Evolutionary conservation across 2,797 vertebrate species (phyloP).

Genomic region (Cetoscarus ocellatus): DNA sequence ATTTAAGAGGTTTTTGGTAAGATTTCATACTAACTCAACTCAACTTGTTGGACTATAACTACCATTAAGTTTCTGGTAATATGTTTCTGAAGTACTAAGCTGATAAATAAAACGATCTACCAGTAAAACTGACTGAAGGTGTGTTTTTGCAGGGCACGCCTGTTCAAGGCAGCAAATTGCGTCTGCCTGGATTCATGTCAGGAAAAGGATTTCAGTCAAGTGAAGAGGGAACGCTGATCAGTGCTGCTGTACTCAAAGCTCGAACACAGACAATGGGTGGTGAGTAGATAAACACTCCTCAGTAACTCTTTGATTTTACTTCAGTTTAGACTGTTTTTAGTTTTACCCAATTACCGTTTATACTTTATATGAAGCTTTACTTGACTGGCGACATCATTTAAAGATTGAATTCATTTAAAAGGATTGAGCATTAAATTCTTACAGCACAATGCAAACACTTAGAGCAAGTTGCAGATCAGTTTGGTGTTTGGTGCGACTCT

Average conservation of each 20-base stretch:
- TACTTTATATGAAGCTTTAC: too few species aligned
- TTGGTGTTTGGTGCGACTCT: too few species aligned
- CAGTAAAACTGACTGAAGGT: constrained; percentile 7
- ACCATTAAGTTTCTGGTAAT: not conserved
- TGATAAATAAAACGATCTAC: not conserved
- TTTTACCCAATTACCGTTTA: not conserved
- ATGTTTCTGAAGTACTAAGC: not conserved
- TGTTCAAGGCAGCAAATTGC: constrained; percentile 96
- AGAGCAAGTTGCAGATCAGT: too few species aligned
- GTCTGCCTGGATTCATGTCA: constrained; percentile 97
- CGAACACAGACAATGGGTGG: constrained; percentile 90
- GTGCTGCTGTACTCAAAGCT: constrained; percentile 91
- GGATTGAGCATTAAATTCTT: too few species aligned
- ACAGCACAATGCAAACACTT: too few species aligned
- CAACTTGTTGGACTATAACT: not conserved
- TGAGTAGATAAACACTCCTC: constrained; percentile 47
- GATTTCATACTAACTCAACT: constrained; percentile 25
- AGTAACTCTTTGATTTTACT: not conserved
- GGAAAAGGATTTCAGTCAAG: constrained; percentile 96
- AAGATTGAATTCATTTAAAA: too few species aligned
- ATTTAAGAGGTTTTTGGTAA: not conserved
- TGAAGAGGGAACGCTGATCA: constrained; percentile 93
- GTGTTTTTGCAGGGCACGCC: constrained; percentile 86
- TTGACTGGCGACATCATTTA: too few species aligned
- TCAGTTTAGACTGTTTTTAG: not conserved